Percentiles rank a stretch among this genome's conserved stretches.
Evolutionary conservation across 2,888 invertebrate species (phyloP).

Genomic region (Ormyrus rosae): DNA sequence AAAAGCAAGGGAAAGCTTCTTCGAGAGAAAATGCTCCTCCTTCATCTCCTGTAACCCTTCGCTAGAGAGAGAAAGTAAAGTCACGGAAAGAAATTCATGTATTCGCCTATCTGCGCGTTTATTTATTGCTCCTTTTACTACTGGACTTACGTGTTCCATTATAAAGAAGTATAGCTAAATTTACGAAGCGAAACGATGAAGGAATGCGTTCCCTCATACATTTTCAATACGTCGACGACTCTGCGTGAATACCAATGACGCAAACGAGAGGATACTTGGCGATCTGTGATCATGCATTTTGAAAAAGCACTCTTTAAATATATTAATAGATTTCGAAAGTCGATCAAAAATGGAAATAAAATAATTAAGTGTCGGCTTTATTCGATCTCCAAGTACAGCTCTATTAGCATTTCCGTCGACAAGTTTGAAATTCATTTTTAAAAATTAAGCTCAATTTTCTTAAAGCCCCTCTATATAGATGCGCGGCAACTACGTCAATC

Average conservation of each 20-base stretch:
- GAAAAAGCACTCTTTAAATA: too few species aligned
- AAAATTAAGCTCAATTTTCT: too few species aligned
- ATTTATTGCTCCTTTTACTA: slow-evolving; percentile 57
- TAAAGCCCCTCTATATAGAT: too few species aligned
- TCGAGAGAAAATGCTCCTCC: background rate
- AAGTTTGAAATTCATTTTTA: too few species aligned
- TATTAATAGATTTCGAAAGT: too few species aligned
- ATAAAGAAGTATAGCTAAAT: slow-evolving; percentile 51
- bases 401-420: too few species aligned
- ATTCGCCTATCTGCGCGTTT: slow-evolving; percentile 55
- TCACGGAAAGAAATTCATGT: slow-evolving; percentile 55
- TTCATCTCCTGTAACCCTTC: background rate
- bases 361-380: too few species aligned
- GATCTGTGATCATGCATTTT: too few species aligned
- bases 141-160: slow-evolving; percentile 53
- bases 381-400: too few species aligned
- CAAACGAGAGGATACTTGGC: background rate
- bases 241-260: slow-evolving; percentile 34
- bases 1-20: background rate
- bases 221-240: slow-evolving; percentile 28
- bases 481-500: too few species aligned
- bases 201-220: slow-evolving; percentile 29
- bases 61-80: background rate
- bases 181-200: slow-evolving; percentile 45
- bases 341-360: too few species aligned